These are phyloP conservation scores for Lepisosteus osseus DNA, from an alignment of 2,113 vertebrate genomes.

Conservation along the genomic window DNA sequence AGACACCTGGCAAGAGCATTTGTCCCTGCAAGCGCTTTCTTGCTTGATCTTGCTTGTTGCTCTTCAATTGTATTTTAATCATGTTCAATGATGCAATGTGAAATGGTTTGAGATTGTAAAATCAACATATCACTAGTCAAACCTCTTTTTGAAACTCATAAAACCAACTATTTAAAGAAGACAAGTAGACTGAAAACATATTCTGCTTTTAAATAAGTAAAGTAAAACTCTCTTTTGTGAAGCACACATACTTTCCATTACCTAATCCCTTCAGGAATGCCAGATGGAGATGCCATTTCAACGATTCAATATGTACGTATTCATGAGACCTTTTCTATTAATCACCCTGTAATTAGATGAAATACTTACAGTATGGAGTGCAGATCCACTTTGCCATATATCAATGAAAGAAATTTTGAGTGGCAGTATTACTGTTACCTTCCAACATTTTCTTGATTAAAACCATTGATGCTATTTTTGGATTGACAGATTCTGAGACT, in stretches of 20 bases:
- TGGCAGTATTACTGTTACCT: neutral
- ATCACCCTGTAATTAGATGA: conserved; percentile 25
- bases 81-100: no score
- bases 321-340: conserved; percentile 23
- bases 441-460: conserved; percentile 4
- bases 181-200: conserved; percentile 8
- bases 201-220: conserved; percentile 31
- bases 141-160: neutral
- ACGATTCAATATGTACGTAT: conserved; percentile 36
- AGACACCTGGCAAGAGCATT: no score
- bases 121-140: no score
- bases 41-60: no score
- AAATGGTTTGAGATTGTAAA: no score
- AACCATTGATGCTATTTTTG: conserved; percentile 23
- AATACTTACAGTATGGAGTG: conserved; percentile 4
- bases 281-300: conserved; percentile 31
- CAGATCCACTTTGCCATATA: conserved; percentile 12
- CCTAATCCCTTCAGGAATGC: conserved; percentile 43
- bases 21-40: no score
- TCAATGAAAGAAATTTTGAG: conserved; percentile 9
- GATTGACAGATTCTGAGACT: conserved; percentile 3
- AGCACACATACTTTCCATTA: conserved; percentile 40
- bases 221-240: conserved; percentile 29
- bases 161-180: neutral
- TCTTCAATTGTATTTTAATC: no score